Conservation (phyloP, 2,797 vertebrate species). For the Sibirionetta formosa region DNA sequence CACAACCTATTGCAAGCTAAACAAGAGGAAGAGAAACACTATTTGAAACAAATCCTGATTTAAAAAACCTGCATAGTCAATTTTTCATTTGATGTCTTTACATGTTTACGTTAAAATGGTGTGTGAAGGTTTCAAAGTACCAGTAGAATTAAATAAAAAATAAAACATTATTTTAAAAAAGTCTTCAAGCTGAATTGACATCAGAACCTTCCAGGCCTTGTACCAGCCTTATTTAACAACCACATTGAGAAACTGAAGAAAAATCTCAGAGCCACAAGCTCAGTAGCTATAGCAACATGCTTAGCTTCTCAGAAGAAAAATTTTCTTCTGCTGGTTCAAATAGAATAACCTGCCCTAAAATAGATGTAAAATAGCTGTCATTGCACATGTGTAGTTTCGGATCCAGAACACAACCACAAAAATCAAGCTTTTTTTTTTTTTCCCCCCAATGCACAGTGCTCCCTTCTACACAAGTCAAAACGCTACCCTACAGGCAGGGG, state of each 20-base stretch:
- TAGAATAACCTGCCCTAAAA: conserved; percentile 67
- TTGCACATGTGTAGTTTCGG: conserved; percentile 24
- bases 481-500: conserved; percentile 6
- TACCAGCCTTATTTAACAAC: conserved; percentile 32
- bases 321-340: not conserved
- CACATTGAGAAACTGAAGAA: conserved; percentile 8
- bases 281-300: conserved; percentile 77
- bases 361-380: conserved; percentile 63
- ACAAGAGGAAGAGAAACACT: not conserved
- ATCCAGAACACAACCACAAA: conserved; percentile 17
- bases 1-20: not conserved
- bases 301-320: conserved; percentile 48
- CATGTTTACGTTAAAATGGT: not conserved
- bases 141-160: not conserved
- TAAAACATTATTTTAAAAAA: not conserved
- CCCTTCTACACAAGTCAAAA: conserved; percentile 34
- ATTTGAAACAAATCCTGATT: not conserved
- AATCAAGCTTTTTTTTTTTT: not conserved
- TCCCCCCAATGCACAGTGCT: not conserved
- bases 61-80: not conserved
- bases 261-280: conserved; percentile 21
- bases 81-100: accelerated
- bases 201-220: not conserved
- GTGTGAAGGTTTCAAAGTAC: accelerated
- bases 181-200: not conserved